Percentiles rank a stretch among this genome's conserved stretches.
These are phyloP conservation scores for Wasmannia auropunctata DNA, from an alignment of 1,140 invertebrate species.

Conservation along the genomic window DNA sequence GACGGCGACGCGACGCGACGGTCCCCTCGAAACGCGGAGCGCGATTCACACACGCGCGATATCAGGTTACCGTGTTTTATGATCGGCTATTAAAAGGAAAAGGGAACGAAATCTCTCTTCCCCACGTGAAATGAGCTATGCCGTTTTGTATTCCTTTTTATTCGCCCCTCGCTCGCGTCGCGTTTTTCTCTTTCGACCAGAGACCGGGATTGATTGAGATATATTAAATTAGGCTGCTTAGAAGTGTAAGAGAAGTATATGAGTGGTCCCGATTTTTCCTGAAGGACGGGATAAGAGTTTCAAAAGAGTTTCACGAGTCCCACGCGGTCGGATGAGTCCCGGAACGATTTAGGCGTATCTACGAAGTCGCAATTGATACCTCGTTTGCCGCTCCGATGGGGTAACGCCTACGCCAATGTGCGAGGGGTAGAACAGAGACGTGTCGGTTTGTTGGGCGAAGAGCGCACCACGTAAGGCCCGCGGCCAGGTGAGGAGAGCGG, in stretches of 20 bases:
- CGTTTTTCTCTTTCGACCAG: not conserved
- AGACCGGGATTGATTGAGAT: not conserved
- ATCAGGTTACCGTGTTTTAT: conserved; percentile 22
- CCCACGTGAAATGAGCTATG: not conserved
- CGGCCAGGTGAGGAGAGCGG: conserved; percentile 33
- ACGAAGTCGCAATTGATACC: conserved; percentile 38
- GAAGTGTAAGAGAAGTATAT: not conserved
- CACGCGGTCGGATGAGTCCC: not conserved
- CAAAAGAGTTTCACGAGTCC: not conserved
- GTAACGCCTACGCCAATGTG: conserved; percentile 56
- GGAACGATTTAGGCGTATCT: conserved; percentile 16
- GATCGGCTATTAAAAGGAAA: not conserved
- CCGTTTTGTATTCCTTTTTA: not conserved
- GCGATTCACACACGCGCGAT: not conserved
- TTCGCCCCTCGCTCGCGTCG: not conserved
- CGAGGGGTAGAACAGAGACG: conserved; percentile 54
- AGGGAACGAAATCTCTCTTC: not conserved
- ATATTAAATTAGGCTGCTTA: not conserved
- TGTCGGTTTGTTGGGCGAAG: conserved; percentile 54
- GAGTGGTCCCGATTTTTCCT: not conserved
- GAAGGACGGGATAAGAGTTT: too few relatives aligned
- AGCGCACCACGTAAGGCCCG: conserved; percentile 55
- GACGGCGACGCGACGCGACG: too few relatives aligned
- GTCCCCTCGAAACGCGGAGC: not conserved
- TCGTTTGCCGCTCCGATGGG: conserved; percentile 45